Percentiles rank a stretch among this genome's conserved stretches.
These are phyloP conservation scores for Cyrtonyx montezumae DNA, from an alignment of 2,113 vertebrate genomes.

Conservation along the genomic window DNA sequence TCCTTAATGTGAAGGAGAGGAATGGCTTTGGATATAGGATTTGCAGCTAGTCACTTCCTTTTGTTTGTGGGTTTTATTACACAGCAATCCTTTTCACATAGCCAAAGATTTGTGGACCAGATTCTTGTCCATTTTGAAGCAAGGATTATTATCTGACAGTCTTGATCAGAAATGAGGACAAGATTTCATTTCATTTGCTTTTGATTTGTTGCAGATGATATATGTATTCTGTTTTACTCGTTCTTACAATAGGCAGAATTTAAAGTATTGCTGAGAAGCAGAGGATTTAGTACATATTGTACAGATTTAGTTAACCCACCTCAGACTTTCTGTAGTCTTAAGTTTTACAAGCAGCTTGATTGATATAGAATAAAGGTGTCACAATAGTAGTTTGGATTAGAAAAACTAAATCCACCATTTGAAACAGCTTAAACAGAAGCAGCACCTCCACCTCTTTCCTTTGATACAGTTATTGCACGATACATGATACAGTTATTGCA, in stretches of 20 bases:
- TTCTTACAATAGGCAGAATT: slow-evolving; percentile 1
- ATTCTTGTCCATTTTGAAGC: slow-evolving; percentile 20
- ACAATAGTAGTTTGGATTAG: slow-evolving; percentile 39
- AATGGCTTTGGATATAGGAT: background rate
- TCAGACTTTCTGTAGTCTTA: background rate
- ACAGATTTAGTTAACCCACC: slow-evolving; percentile 4
- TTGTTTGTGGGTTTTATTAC: background rate
- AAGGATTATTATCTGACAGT: slow-evolving; percentile 2
- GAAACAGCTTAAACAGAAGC: background rate
- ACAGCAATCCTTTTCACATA: background rate
- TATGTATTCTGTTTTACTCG: background rate
- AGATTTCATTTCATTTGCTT: background rate
- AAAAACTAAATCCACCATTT: slow-evolving; percentile 35
- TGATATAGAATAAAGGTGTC: slow-evolving; percentile 17
- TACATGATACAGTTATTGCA: background rate
- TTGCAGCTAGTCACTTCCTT: background rate
- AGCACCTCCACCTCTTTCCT: background rate
- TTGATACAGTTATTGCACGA: background rate
- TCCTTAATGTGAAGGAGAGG: background rate
- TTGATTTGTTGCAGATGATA: background rate
- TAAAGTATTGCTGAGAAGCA: background rate
- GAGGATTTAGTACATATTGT: slow-evolving; percentile 31
- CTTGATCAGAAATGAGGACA: slow-evolving; percentile 39
- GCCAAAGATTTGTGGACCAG: background rate
- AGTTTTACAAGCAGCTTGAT: slow-evolving; percentile 20